These are phyloP conservation scores for Drosophila setosimentum DNA, from an alignment of 2,888 invertebrate species.

Conservation along the genomic window DNA sequence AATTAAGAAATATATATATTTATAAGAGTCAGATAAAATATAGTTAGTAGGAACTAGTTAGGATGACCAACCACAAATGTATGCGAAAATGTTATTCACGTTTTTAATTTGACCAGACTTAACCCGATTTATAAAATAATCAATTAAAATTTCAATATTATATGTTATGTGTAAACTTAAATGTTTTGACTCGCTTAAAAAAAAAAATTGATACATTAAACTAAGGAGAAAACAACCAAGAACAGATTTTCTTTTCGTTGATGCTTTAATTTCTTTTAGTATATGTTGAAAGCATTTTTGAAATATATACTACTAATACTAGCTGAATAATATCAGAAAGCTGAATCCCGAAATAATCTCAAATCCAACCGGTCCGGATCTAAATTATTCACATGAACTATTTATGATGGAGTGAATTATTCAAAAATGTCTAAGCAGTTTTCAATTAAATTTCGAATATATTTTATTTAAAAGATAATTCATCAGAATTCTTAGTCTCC, in stretches of 20 bases:
- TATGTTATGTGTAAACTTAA: background rate
- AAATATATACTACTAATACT: background rate
- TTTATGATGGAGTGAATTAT: too few relatives aligned
- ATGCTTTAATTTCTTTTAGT: background rate
- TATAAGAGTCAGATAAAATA: background rate
- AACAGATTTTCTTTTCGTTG: background rate
- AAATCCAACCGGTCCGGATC: background rate
- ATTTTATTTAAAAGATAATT: background rate
- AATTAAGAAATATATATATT: background rate
- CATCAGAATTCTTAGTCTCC: background rate
- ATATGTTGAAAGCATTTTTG: background rate
- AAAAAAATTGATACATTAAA: background rate
- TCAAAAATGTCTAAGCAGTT: background rate
- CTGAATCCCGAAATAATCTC: background rate
- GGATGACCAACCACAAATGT: too few relatives aligned
- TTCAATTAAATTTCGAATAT: background rate
- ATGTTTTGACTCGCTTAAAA: background rate
- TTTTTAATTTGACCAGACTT: background rate
- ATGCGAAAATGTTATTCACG: background rate
- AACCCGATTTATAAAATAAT: background rate
- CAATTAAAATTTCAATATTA: background rate
- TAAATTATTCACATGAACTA: background rate
- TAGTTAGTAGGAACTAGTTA: background rate
- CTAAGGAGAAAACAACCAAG: background rate
- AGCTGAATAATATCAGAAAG: background rate